Evolutionary conservation across 2,113 vertebrate species (phyloP).

Genomic region (Lynx canadensis): DNA sequence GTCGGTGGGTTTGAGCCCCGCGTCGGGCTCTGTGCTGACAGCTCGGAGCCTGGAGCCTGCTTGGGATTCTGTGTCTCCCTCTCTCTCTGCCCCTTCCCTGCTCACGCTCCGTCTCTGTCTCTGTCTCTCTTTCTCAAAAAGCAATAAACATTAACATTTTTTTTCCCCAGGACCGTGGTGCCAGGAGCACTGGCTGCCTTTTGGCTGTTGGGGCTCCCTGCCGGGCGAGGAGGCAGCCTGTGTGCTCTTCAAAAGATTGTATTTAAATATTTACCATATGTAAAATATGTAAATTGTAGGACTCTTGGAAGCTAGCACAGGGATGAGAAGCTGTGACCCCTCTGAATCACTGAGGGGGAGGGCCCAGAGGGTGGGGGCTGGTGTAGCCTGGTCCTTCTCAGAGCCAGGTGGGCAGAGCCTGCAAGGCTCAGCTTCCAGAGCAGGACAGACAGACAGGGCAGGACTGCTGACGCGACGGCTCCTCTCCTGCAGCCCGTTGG

Average conservation of each 20-base stretch:
- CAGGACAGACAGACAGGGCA: neutral
- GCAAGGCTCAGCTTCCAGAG: fast-evolving
- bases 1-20: too few species aligned
- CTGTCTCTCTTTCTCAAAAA: too few species aligned
- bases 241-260: neutral
- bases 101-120: too few species aligned
- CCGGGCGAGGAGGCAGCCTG: neutral
- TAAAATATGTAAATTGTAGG: neutral
- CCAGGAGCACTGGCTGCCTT: neutral
- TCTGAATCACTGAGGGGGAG: neutral
- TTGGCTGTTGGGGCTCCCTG: neutral
- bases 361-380: fast-evolving
- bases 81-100: too few species aligned
- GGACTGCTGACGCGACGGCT: fast-evolving
- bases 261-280: neutral
- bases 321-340: neutral
- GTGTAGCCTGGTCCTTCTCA: neutral
- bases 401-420: neutral
- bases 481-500: neutral
- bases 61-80: too few species aligned
- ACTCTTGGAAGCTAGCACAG: neutral
- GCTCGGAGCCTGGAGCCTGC: too few species aligned
- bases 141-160: too few species aligned
- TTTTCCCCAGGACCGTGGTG: neutral
- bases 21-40: too few species aligned